Conservation (phyloP, 1,140 invertebrate species). For the Pseudomyrmex dendroicus region DNA sequence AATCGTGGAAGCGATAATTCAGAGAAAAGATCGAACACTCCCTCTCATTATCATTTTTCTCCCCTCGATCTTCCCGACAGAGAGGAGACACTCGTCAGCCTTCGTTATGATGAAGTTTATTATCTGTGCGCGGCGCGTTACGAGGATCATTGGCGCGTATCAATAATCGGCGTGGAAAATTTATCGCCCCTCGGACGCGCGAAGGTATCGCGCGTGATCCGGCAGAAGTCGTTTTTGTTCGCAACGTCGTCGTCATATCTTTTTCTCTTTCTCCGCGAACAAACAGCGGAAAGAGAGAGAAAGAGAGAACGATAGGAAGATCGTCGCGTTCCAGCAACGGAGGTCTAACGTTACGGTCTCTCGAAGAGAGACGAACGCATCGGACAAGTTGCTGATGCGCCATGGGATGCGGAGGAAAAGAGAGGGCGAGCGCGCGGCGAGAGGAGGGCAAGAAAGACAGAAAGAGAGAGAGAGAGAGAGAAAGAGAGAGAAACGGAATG, state of each 20-base stretch:
- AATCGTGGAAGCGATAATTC: constrained; percentile 41
- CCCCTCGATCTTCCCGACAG: constrained; percentile 5
- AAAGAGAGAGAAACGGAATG: constrained; percentile 23
- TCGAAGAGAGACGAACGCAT: constrained; percentile 41
- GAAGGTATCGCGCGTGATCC: constrained; percentile 46
- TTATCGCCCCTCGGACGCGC: constrained; percentile 47
- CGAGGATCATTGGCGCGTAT: constrained; percentile 65
- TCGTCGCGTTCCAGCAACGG: constrained; percentile 16
- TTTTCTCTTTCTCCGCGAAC: constrained; percentile 6
- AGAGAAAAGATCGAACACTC: constrained; percentile 17
- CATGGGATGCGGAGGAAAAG: background rate
- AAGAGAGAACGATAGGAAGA: constrained; percentile 46
- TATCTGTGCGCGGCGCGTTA: constrained; percentile 32
- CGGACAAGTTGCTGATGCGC: constrained; percentile 47
- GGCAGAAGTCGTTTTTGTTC: constrained; percentile 66
- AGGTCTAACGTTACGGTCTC: constrained; percentile 39
- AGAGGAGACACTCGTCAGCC: constrained; percentile 37
- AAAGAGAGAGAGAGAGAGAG: background rate
- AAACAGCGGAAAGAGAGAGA: background rate
- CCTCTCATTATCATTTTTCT: constrained; percentile 24
- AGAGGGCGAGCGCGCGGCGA: constrained; percentile 1
- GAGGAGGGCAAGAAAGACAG: background rate
- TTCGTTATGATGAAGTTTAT: constrained; percentile 63
- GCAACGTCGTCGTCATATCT: constrained; percentile 8
- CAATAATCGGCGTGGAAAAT: constrained; percentile 70